phyloP scores from a whole-genome alignment of 2,888 invertebrate genomes.

The Athrips mouffetella region DNA sequence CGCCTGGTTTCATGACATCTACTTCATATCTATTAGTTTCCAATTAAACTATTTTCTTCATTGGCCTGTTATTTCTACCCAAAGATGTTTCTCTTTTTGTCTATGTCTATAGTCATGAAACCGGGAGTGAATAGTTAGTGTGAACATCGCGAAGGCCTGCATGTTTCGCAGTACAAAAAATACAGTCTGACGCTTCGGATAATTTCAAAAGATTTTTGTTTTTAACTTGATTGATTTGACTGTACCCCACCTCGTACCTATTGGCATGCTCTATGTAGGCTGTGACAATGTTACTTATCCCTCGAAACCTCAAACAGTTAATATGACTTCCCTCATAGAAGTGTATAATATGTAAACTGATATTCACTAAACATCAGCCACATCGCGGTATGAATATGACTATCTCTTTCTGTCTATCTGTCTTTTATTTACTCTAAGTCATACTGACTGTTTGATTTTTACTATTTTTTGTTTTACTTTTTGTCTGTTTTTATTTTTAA shows the following conservation, averaged over 20 bases:
- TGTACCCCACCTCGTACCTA: conserved; percentile 50
- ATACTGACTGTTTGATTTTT: conserved; percentile 78
- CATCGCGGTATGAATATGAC: conserved; percentile 73
- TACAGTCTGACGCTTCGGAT: conserved; percentile 66
- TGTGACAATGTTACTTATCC: conserved; percentile 75
- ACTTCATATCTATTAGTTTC: conserved; percentile 11
- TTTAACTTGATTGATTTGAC: conserved; percentile 42
- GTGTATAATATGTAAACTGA: conserved; percentile 29
- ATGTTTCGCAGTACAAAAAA: conserved; percentile 54
- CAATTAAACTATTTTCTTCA: conserved; percentile 12
- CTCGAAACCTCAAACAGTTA: conserved; percentile 72
- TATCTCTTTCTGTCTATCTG: conserved; percentile 66
- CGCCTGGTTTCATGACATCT: conserved; percentile 66
- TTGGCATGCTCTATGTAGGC: conserved; percentile 73
- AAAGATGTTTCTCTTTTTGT: conserved; percentile 21
- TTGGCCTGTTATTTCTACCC: conserved; percentile 25
- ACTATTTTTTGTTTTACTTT: conserved; percentile 44
- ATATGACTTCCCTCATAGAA: conserved; percentile 62
- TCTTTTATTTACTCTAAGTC: conserved; percentile 73
- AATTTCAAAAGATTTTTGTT: conserved; percentile 3
- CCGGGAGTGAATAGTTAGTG: conserved; percentile 49
- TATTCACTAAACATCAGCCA: conserved; percentile 59
- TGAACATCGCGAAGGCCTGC: conserved; percentile 51
- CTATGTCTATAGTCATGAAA: conserved; percentile 55
- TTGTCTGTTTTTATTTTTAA: conserved; percentile 48